phyloP scores from a whole-genome alignment of 1,140 invertebrate species.

The Caenorhabditis inopinata region DNA sequence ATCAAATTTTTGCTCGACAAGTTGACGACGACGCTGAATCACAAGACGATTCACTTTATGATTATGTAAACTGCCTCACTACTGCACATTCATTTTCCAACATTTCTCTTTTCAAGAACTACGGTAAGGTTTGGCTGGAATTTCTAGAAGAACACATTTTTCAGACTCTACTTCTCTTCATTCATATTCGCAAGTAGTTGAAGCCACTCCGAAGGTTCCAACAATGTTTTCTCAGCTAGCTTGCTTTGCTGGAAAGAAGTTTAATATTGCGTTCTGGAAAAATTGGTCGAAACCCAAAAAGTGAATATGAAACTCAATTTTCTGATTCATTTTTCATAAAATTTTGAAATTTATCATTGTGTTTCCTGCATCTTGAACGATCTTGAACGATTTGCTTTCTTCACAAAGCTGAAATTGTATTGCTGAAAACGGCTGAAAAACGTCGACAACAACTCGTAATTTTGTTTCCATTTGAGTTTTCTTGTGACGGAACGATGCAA shows the following conservation, averaged over 20 bases:
- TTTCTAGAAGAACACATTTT: too few species aligned
- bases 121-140: background rate
- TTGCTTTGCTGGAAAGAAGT: conserved; percentile 7
- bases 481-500: too few species aligned
- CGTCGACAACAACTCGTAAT: too few species aligned
- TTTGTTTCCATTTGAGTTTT: too few species aligned
- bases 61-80: conserved; percentile 23
- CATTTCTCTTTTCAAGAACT: background rate
- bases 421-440: too few species aligned
- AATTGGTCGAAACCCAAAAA: conserved; percentile 10
- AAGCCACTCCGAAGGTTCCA: background rate
- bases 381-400: too few species aligned
- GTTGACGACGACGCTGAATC: background rate
- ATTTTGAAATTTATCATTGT: too few species aligned
- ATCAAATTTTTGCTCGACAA: background rate
- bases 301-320: too few species aligned
- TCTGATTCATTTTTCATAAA: too few species aligned
- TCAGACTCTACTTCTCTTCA: background rate
- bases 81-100: conserved; percentile 5
- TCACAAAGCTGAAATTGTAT: too few species aligned
- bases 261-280: background rate
- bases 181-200: background rate
- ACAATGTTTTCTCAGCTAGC: background rate
- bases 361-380: too few species aligned
- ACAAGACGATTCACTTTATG: background rate